These are phyloP conservation scores for Saturnia pavonia DNA, from an alignment of 2,888 invertebrate species.

Conservation along the genomic window DNA sequence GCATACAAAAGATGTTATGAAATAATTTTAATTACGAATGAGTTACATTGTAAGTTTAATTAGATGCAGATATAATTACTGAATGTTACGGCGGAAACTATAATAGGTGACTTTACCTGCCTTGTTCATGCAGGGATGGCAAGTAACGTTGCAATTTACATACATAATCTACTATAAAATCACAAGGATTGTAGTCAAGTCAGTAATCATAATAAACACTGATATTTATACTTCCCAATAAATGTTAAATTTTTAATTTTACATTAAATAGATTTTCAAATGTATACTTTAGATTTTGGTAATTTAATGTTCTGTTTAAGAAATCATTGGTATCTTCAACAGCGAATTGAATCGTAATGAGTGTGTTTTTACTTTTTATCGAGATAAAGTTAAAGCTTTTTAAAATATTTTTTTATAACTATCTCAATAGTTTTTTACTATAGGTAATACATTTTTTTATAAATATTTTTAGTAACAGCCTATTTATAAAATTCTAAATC, in stretches of 20 bases:
- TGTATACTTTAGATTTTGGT: background rate
- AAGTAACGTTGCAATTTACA: conserved; percentile 11
- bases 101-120: conserved; percentile 32
- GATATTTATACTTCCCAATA: background rate
- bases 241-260: background rate
- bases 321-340: background rate
- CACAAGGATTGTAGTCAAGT: conserved; percentile 11
- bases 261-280: background rate
- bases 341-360: background rate
- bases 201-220: background rate
- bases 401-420: background rate
- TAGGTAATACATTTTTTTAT: background rate
- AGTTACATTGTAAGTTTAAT: conserved; percentile 8
- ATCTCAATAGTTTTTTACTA: background rate
- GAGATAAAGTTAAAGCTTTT: background rate
- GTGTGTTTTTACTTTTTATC: background rate
- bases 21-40: background rate
- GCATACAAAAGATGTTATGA: background rate
- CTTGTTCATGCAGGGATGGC: conserved; percentile 32
- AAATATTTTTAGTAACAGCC: background rate
- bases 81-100: conserved; percentile 40
- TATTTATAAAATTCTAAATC: background rate
- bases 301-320: background rate
- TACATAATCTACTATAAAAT: conserved; percentile 4
- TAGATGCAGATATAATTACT: conserved; percentile 33